Conservation (phyloP, 2,797 vertebrate species). For the Acanthopagrus latus region DNA sequence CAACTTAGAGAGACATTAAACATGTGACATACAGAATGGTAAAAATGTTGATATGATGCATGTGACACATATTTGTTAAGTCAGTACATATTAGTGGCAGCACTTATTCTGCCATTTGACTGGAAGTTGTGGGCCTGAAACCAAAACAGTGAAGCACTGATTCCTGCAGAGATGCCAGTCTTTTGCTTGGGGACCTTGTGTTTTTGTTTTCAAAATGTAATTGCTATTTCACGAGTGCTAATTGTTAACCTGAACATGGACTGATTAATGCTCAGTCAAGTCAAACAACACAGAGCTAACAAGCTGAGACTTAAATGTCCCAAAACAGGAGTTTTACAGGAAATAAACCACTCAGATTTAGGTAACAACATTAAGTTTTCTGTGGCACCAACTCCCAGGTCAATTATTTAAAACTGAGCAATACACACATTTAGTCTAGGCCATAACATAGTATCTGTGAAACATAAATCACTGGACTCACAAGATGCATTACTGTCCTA, state of each 20-base stretch:
- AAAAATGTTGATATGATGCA: too few relatives aligned
- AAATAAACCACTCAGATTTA: not conserved
- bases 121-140: too few relatives aligned
- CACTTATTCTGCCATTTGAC: too few relatives aligned
- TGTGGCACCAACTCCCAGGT: not conserved
- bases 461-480: constrained; percentile 20
- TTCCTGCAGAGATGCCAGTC: too few relatives aligned
- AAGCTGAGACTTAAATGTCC: not conserved
- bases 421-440: constrained; percentile 10
- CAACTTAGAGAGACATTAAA: too few relatives aligned
- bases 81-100: too few relatives aligned
- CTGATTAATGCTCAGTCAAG: constrained; percentile 5
- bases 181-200: too few relatives aligned
- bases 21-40: too few relatives aligned
- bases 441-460: constrained; percentile 13
- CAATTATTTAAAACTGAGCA: not conserved
- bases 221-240: too few relatives aligned
- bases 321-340: not conserved
- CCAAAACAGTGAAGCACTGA: too few relatives aligned
- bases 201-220: too few relatives aligned
- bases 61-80: too few relatives aligned
- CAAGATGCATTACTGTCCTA: constrained; percentile 48
- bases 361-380: not conserved
- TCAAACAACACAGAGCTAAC: constrained; percentile 11
- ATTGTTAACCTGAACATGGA: not conserved